Conservation (phyloP, 1,140 invertebrate genomes). For the Drosophila baimaii region DNA sequence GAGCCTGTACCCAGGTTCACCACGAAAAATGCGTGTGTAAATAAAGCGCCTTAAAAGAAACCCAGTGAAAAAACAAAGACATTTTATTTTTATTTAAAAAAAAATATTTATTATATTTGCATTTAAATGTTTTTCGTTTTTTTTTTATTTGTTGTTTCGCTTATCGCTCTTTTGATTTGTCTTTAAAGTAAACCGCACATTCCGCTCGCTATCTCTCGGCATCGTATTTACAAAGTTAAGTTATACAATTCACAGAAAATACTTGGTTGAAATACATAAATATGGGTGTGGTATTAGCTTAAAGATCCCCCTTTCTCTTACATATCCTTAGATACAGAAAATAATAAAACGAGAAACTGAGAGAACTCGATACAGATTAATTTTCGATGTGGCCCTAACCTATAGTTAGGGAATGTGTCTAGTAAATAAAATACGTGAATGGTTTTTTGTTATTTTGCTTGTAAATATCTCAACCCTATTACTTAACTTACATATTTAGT, state of each 20-base stretch:
- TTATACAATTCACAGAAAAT: slow-evolving; percentile 57
- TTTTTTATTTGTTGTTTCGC: slow-evolving; percentile 4
- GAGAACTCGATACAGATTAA: neutral
- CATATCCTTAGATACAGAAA: slow-evolving; percentile 22
- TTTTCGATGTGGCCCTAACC: slow-evolving; percentile 37
- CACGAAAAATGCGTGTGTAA: no score
- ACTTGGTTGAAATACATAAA: slow-evolving; percentile 53
- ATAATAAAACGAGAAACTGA: slow-evolving; percentile 7
- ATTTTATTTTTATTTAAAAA: slow-evolving; percentile 37
- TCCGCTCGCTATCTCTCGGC: neutral
- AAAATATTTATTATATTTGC: slow-evolving; percentile 54
- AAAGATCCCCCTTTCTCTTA: slow-evolving; percentile 22
- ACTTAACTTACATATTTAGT: slow-evolving; percentile 6
- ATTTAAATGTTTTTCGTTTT: slow-evolving; percentile 36
- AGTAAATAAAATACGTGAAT: slow-evolving; percentile 48
- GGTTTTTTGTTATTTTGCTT: neutral
- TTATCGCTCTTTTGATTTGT: slow-evolving; percentile 48
- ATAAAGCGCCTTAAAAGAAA: no score
- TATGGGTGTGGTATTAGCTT: slow-evolving; percentile 32
- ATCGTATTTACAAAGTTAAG: slow-evolving; percentile 66
- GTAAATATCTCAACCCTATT: slow-evolving; percentile 21
- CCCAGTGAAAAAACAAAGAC: no score
- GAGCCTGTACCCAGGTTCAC: no score
- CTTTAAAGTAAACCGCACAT: slow-evolving; percentile 57
- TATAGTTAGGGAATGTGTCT: slow-evolving; percentile 52